Percentiles rank a stretch among this genome's conserved stretches.
These are phyloP conservation scores for Deroplatys truncata DNA, from an alignment of 2,888 invertebrate genomes.

Conservation along the genomic window DNA sequence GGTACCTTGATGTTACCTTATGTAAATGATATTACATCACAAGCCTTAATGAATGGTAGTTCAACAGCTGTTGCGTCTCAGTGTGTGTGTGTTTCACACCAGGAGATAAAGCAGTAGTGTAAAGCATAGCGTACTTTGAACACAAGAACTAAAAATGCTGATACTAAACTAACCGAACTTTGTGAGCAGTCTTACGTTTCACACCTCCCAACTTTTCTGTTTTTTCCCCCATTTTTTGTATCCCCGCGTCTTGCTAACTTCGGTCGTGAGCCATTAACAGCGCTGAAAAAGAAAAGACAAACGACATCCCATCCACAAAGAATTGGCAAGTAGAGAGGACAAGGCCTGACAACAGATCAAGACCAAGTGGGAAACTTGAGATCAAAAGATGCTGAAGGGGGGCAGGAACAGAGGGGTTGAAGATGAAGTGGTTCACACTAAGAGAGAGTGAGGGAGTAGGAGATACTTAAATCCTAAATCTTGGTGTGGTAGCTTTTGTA, in stretches of 20 bases:
- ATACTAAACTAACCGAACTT: neutral
- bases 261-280: conserved; percentile 10
- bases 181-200: neutral
- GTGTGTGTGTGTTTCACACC: too few relatives aligned
- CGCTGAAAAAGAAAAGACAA: neutral
- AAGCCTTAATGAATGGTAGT: too few relatives aligned
- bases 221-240: neutral
- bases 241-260: neutral
- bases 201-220: neutral
- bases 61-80: too few relatives aligned
- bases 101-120: too few relatives aligned
- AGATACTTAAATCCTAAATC: neutral
- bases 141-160: too few relatives aligned
- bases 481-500: neutral
- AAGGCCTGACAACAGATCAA: neutral
- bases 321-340: conserved; percentile 1
- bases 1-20: too few relatives aligned
- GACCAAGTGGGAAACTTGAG: neutral
- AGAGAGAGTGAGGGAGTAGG: neutral
- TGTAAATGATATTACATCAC: too few relatives aligned
- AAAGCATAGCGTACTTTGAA: too few relatives aligned
- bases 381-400: neutral
- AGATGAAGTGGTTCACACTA: neutral
- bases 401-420: neutral
- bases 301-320: conserved; percentile 11